Conservation (phyloP, 2,888 invertebrate genomes). For the Thera britannica region DNA sequence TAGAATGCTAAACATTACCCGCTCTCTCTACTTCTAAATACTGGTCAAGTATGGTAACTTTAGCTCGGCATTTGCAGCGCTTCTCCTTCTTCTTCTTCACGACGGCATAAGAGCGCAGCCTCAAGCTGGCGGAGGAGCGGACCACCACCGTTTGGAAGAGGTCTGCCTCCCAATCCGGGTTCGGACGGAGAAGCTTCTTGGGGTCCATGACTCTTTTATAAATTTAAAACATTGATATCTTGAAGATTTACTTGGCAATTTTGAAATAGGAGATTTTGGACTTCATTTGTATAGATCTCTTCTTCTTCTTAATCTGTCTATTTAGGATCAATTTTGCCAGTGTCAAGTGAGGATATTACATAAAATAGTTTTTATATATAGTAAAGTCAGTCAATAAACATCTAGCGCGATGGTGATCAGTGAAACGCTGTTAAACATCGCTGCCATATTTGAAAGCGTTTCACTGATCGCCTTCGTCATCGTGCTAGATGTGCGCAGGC, state of each 20-base stretch:
- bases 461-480: no score
- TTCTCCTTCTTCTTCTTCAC: slow-evolving; percentile 28
- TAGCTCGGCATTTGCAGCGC: slow-evolving; percentile 10
- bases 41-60: slow-evolving; percentile 4
- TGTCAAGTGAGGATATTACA: no score
- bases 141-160: slow-evolving; percentile 43
- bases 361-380: no score
- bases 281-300: not conserved
- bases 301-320: no score
- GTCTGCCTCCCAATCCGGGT: slow-evolving; percentile 52
- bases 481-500: no score
- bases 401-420: no score
- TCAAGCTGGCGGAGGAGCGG: slow-evolving; percentile 33
- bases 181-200: slow-evolving; percentile 38
- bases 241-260: not conserved
- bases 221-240: not conserved
- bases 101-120: slow-evolving; percentile 39
- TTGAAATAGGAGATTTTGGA: not conserved
- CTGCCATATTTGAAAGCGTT: no score
- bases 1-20: no score
- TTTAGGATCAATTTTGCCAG: no score
- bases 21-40: no score
- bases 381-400: no score
- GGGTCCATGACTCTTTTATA: not conserved
- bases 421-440: no score